A percentile compares a stretch with the other conserved stretches of the same genome.
These are phyloP conservation scores for Drosophila mauritiana DNA, from an alignment of 1,140 invertebrate species.

Conservation along the genomic window DNA sequence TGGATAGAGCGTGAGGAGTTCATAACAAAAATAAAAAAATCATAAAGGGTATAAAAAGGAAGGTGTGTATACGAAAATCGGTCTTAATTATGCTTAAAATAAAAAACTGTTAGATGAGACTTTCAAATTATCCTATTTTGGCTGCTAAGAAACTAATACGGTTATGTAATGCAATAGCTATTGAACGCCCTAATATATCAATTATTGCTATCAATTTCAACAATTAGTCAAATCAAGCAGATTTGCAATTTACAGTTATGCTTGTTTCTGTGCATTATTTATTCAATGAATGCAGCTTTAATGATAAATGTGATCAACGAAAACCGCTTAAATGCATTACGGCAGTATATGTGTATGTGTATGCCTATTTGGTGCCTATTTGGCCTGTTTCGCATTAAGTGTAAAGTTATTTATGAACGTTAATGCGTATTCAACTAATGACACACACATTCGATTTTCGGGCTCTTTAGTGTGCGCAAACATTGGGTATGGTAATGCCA, in stretches of 20 bases:
- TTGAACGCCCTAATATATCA: constrained; percentile 31
- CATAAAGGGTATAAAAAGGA: too few species aligned
- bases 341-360: neutral
- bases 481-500: constrained; percentile 15
- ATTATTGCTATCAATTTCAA: constrained; percentile 47
- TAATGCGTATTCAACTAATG: constrained; percentile 59
- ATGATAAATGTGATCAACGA: constrained; percentile 45
- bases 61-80: too few species aligned
- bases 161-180: too few species aligned
- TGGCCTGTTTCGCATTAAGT: constrained; percentile 26
- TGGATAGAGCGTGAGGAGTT: too few species aligned
- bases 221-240: constrained; percentile 56
- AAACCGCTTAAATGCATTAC: constrained; percentile 37
- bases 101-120: too few species aligned
- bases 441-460: constrained; percentile 26
- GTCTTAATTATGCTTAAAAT: too few species aligned
- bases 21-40: too few species aligned
- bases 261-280: constrained; percentile 37
- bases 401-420: constrained; percentile 48
- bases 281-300: constrained; percentile 51
- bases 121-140: neutral
- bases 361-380: neutral
- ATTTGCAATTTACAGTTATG: constrained; percentile 41
- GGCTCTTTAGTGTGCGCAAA: constrained; percentile 12
- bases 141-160: too few species aligned